Base-by-base conservation (phyloP, 2,113 vertebrate species). In the Agapornis roseicollis region DNA sequence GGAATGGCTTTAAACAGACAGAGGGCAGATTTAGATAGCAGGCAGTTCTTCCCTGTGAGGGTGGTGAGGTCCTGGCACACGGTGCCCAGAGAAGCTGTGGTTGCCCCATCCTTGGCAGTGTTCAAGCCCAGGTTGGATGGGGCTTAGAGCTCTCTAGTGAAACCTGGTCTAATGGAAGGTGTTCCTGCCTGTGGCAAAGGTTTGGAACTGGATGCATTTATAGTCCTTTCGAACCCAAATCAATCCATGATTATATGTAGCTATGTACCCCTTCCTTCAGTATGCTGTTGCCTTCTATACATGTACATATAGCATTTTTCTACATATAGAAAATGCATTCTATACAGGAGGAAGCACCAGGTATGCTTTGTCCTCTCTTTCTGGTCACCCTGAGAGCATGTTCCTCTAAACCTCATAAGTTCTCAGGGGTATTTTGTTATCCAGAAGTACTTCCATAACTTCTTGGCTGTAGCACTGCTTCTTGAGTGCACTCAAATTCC, bases 321-420 rank as follows among this genome's bases (percentile, higher is more conserved):
- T n/a, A n/a, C n/a, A n/a, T n/a, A n/a, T n/a, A 33, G 50, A 19
- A 20, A 42, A 1, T 29, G 27, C 5, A 22, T 83, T 63, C 64
- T 39, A 13, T 27, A 63, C 49, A 60, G 80, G 13, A 64, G 44
- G 29, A 71, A 49, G 31, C 53, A 23, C 22, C 19, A 37, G 41
- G 24, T 25, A 3, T 19, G 16, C 23, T 41, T 69, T 80, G 13
- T 35, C 23, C 13, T 69, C 47, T 27, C 7, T 37, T 64, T 64
- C 39, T 60, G 41, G 7, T 22, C 1, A 1, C 19, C 23, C 14
- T 68, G 46, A 55, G 47, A 63, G 28, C 8, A 13, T 0, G 0
- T 52, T 19, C 22, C 42, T 89, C 11, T 63, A 25, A 72, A 35
- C 17, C 22, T 10, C 66, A 31, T n/a, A n/a, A n/a, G n/a, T n/a